Evolutionary conservation across 2,113 vertebrate species (phyloP).

Genomic region (Chaenocephalus aceratus): DNA sequence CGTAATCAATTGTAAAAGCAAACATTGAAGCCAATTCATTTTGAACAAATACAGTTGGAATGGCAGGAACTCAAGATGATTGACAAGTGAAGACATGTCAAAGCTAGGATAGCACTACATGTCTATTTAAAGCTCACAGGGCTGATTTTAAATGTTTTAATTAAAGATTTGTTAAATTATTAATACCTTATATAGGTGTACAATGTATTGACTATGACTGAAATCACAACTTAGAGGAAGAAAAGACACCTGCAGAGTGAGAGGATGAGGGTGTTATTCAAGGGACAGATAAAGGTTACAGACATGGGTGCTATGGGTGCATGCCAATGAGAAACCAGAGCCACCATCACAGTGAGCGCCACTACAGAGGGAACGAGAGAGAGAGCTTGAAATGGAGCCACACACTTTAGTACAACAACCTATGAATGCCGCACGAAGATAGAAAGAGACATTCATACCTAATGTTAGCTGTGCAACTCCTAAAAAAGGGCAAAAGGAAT

Average conservation of each 20-base stretch:
- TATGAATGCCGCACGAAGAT: conserved; percentile 72
- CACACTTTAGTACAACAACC: conserved; percentile 55
- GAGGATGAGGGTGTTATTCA: conserved; percentile 56
- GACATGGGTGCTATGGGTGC: conserved; percentile 69
- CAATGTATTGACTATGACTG: background rate
- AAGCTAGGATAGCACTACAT: conserved; percentile 15
- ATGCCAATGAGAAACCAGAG: conserved; percentile 80
- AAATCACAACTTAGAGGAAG: conserved; percentile 10
- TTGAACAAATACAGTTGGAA: conserved; percentile 24
- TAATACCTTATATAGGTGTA: background rate
- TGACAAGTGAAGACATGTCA: conserved; percentile 8
- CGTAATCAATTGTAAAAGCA: background rate
- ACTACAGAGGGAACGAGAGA: conserved; percentile 47
- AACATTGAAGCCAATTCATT: background rate
- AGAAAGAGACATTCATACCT: conserved; percentile 83
- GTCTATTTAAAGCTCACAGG: conserved; percentile 13
- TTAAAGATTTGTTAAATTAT: background rate
- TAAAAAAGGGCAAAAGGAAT: conserved; percentile 74
- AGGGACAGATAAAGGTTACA: conserved; percentile 56
- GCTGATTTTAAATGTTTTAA: conserved; percentile 1
- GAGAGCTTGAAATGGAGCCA: conserved; percentile 78
- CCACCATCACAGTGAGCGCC: conserved; percentile 80
- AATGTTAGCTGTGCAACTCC: conserved; percentile 86
- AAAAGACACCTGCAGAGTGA: conserved; percentile 49
- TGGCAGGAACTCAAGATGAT: conserved; percentile 15